Evolutionary conservation across 1,140 invertebrate species (phyloP).

Genomic region (Heliconius eleuchia): DNA sequence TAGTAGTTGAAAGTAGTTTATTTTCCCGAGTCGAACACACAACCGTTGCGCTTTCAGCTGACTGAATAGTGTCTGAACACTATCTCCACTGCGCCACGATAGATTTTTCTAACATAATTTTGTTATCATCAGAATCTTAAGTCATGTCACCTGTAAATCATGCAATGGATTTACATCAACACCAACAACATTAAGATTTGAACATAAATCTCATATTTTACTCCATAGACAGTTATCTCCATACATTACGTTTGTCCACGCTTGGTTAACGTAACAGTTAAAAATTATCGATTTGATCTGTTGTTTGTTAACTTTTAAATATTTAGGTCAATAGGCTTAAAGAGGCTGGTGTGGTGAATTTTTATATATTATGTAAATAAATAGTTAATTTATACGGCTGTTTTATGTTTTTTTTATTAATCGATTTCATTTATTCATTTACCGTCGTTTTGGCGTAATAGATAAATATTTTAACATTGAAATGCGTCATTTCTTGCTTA

Average conservation of each 20-base stretch:
- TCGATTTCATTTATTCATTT: neutral
- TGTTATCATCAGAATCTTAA: neutral
- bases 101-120: neutral
- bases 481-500: no score
- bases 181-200: neutral
- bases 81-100: neutral
- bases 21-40: no score
- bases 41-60: no score
- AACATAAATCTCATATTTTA: neutral
- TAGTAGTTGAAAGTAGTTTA: no score
- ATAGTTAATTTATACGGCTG: neutral
- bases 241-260: neutral
- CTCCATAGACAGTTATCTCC: neutral
- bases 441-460: neutral
- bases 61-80: no score
- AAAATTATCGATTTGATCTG: neutral
- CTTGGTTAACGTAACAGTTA: constrained; percentile 22
- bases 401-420: neutral
- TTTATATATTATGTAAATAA: neutral
- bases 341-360: neutral
- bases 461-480: no score
- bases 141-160: neutral
- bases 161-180: neutral
- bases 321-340: constrained; percentile 3
- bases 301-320: constrained; percentile 9